Evolutionary conservation across 2,888 invertebrate genomes (phyloP).

Genomic region (Plagodis dolabraria): DNA sequence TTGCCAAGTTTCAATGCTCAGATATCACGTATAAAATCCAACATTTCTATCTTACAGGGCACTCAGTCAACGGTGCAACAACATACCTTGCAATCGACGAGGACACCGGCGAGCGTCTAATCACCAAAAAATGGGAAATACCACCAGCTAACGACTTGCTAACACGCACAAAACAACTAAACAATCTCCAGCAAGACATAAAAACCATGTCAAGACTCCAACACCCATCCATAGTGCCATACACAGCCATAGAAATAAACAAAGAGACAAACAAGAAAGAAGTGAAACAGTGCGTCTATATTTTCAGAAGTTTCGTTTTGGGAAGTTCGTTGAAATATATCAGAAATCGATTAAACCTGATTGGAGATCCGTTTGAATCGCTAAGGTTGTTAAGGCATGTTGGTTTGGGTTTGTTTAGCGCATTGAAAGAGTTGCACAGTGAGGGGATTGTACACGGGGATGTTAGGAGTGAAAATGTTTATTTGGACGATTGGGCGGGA

Average conservation of each 20-base stretch:
- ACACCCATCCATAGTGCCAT: conserved; percentile 90
- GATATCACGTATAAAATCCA: background rate
- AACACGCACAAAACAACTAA: conserved; percentile 84
- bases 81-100: conserved; percentile 91
- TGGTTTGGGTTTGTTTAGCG: conserved; percentile 89
- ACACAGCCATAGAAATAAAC: conserved; percentile 88
- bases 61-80: conserved; percentile 89
- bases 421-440: conserved; percentile 91
- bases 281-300: conserved; percentile 83
- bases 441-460: conserved; percentile 93
- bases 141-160: conserved; percentile 67
- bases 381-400: conserved; percentile 85
- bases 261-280: conserved; percentile 80
- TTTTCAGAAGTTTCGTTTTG: conserved; percentile 89
- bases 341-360: conserved; percentile 48
- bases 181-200: conserved; percentile 91
- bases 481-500: conserved; percentile 87
- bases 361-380: conserved; percentile 63
- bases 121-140: conserved; percentile 91
- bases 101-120: conserved; percentile 88
- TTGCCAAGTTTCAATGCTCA: background rate
- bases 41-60: conserved; percentile 75
- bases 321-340: conserved; percentile 70
- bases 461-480: conserved; percentile 90
- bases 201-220: conserved; percentile 88